Base-by-base conservation (phyloP, 2,888 invertebrate species). In the Lasioglossum villosulum region DNA sequence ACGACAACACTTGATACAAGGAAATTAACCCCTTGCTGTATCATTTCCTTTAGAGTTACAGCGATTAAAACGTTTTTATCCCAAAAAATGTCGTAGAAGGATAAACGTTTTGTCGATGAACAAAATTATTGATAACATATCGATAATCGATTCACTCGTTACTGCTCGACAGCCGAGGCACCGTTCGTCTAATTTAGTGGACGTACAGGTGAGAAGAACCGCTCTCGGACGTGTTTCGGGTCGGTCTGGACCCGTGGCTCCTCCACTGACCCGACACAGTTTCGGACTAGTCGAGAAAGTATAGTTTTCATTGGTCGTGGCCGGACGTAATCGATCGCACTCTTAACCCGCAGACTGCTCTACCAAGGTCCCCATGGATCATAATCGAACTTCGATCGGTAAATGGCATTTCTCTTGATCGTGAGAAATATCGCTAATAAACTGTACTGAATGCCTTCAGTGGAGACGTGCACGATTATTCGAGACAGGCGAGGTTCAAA, bases 161-260 rank as follows among this genome's bases (percentile, higher is more conserved):
- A 42, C 42, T 42, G 42, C 42, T 56, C 30, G 63, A 63, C 37
- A 12, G 68, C 48, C 52, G 42, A 66, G 30, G 48, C 39, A 16
- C 66, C 68, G 56, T 68, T 70, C 39, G 59, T 12, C 39, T 48
- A 45, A 2, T 0, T n/a, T 63, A 6, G 8, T 59, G 82, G 71
- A 82, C 71, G 82, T 42, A n/a, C 10, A 48, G n/a, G 48, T 37
- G 72, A 59, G 42, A 66, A 39, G 83, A 83, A 34, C 16, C 34
- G 48, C 19, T 16, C 63, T 45, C 56, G 39, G 81, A 80, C 39
- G 63, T 48, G 82, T 71, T 30, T 66, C n/a, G 42, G 42, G 42
- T 75, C 27, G 59, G 1, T 27, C 27, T 12, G 59, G 59, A 30
- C 16, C 30, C 30, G 27, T 16, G 39, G 16, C 27, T 39, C 37